Conservation (phyloP, 2,797 vertebrate genomes). For the Sebastes ruberrimus region DNA sequence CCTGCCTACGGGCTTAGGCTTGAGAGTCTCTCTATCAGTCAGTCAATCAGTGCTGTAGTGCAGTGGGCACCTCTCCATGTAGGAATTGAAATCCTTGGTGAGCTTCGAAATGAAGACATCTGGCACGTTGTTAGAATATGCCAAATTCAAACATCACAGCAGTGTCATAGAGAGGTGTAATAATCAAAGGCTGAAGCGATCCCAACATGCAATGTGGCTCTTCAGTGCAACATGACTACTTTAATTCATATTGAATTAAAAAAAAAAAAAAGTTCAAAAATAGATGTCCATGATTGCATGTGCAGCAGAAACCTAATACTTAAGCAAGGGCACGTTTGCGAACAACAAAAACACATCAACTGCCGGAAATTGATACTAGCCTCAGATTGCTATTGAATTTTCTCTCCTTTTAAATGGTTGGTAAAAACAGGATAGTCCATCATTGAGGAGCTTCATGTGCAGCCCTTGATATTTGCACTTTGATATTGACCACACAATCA, state of each 20-base stretch:
- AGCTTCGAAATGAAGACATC: background rate
- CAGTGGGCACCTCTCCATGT: background rate
- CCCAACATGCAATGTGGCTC: background rate
- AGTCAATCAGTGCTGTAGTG: background rate
- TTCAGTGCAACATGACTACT: background rate
- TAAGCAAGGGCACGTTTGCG: constrained; percentile 39
- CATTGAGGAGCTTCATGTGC: constrained; percentile 54
- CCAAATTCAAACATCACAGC: background rate
- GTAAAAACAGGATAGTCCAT: constrained; percentile 62
- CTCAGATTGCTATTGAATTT: constrained; percentile 63
- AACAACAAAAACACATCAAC: constrained; percentile 49
- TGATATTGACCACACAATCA: constrained; percentile 78
- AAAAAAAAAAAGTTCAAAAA: constrained; percentile 1
- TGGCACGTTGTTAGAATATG: background rate
- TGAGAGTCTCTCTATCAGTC: background rate
- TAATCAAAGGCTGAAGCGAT: background rate
- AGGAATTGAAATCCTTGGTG: background rate
- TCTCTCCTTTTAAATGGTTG: constrained; percentile 64
- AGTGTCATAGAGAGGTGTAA: background rate
- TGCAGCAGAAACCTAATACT: constrained; percentile 50
- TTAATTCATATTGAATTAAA: background rate
- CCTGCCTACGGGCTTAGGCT: background rate
- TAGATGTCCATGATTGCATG: constrained; percentile 17
- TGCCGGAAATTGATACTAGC: constrained; percentile 57
- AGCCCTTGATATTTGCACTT: constrained; percentile 69